These are phyloP conservation scores for Magallana angulata DNA, from an alignment of 1,140 invertebrate genomes.

Conservation along the genomic window DNA sequence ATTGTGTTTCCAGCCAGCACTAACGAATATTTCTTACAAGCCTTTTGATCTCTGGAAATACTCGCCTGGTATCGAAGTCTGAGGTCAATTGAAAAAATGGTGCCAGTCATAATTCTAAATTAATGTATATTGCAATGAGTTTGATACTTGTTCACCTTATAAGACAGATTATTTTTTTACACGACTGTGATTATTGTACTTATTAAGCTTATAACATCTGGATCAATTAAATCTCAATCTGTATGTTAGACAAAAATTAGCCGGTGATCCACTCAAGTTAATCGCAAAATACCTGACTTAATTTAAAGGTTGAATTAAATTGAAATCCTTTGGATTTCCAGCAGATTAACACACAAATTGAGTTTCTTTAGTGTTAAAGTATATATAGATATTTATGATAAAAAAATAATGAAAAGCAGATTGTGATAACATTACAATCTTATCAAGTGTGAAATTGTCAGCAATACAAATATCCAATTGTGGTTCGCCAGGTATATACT, in stretches of 20 bases:
- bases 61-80: too few species aligned
- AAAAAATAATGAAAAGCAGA: background rate
- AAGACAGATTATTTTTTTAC: background rate
- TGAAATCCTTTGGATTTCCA: background rate
- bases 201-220: background rate
- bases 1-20: background rate
- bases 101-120: background rate
- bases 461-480: background rate
- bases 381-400: conserved; percentile 13
- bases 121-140: background rate
- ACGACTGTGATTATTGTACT: conserved; percentile 3
- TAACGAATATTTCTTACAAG: too few species aligned
- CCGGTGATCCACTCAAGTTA: background rate
- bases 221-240: background rate
- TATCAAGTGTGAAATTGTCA: conserved; percentile 25
- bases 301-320: background rate
- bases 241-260: background rate
- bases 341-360: conserved; percentile 13
- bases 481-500: background rate
- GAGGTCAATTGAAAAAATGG: background rate
- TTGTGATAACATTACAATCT: background rate
- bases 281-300: conserved; percentile 3
- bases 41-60: too few species aligned
- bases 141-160: conserved; percentile 15
- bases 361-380: background rate